Evolutionary conservation across 2,113 vertebrate species (phyloP).

Genomic region (Alexandromys fortis): DNA sequence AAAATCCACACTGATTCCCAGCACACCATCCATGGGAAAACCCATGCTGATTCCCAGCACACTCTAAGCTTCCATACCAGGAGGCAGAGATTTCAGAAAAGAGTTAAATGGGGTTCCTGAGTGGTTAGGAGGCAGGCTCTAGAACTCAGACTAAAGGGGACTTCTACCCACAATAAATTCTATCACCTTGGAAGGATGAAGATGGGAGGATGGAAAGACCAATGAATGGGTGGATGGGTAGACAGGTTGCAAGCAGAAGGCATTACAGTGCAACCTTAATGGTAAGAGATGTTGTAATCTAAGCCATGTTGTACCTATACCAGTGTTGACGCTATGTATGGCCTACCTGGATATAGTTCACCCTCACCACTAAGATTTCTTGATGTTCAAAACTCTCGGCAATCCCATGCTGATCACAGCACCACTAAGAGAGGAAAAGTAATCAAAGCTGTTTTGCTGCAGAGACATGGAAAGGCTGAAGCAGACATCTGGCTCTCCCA

Average conservation of each 20-base stretch:
- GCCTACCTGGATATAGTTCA: not conserved
- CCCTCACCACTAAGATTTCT: not conserved
- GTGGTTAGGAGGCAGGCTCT: not conserved
- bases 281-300: not conserved
- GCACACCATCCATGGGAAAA: not conserved
- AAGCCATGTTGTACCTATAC: not conserved
- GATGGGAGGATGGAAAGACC: not conserved
- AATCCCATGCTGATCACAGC: not conserved
- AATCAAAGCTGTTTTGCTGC: not conserved
- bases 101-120: not conserved
- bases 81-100: not conserved
- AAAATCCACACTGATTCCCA: not conserved
- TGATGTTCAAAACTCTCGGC: not conserved
- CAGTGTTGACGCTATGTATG: not conserved
- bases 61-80: not conserved
- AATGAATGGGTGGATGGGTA: not conserved
- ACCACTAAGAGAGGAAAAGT: conserved; percentile 1
- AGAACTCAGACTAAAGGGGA: not conserved
- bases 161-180: not conserved
- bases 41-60: not conserved
- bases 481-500: conserved; percentile 17
- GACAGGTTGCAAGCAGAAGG: not conserved
- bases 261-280: not conserved
- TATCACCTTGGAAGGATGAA: not conserved
- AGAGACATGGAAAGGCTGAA: not conserved